A percentile compares a stretch with the other conserved stretches of the same genome.
Evolutionary conservation across 1,140 invertebrate species (phyloP).

Genomic region (Meloidogyne floridensis): DNA sequence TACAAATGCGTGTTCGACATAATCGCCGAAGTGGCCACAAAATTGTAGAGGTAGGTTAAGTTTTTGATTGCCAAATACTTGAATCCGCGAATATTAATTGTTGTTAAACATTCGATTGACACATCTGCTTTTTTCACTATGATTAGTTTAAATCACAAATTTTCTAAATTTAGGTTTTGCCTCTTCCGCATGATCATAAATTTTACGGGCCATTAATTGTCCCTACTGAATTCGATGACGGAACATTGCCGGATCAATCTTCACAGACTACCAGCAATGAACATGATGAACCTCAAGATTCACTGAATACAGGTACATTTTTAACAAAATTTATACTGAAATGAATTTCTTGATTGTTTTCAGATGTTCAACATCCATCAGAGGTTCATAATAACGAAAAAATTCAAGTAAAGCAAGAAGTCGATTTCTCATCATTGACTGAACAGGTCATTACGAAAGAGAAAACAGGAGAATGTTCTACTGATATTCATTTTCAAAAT

Average conservation of each 20-base stretch:
- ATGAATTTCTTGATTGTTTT: too few relatives aligned
- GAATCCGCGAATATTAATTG: background rate
- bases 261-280: too few relatives aligned
- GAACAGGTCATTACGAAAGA: too few relatives aligned
- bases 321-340: too few relatives aligned
- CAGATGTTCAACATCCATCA: too few relatives aligned
- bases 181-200: conserved; percentile 19
- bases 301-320: background rate
- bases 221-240: background rate
- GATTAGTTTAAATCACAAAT: too few relatives aligned
- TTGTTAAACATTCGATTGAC: too few relatives aligned
- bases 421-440: too few relatives aligned
- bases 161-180: conserved; percentile 2
- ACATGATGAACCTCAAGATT: background rate
- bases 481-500: conserved; percentile 1
- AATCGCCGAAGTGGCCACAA: conserved; percentile 24
- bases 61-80: background rate
- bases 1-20: conserved; percentile 31
- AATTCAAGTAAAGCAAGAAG: too few relatives aligned
- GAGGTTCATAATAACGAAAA: too few relatives aligned
- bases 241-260: background rate
- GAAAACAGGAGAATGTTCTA: background rate
- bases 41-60: conserved; percentile 20
- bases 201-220: conserved; percentile 12
- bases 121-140: too few relatives aligned